These are phyloP conservation scores for Agonum fuliginosum DNA, from an alignment of 2,888 invertebrate genomes.

Conservation along the genomic window DNA sequence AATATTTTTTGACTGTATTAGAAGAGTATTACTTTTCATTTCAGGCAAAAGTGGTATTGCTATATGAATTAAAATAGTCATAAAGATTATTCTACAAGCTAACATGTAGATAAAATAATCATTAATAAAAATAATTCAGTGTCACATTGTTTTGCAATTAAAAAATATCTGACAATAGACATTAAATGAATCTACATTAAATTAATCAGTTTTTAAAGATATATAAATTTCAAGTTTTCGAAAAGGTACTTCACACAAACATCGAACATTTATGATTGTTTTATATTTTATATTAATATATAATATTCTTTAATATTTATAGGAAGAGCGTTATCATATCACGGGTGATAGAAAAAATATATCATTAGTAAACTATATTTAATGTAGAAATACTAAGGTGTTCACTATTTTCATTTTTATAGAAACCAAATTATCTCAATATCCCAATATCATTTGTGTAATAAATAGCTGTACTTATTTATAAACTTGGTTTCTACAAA, in stretches of 20 bases:
- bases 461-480: constrained; percentile 20
- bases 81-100: constrained; percentile 62
- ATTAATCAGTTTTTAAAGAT: constrained; percentile 31
- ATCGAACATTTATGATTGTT: constrained; percentile 69
- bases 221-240: constrained; percentile 43
- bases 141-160: constrained; percentile 14
- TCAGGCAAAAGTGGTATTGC: constrained; percentile 72
- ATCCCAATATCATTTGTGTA: constrained; percentile 22
- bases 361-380: constrained; percentile 62
- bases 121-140: neutral
- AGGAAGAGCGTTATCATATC: constrained; percentile 71
- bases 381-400: constrained; percentile 60
- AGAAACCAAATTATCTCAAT: constrained; percentile 55
- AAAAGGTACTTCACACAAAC: constrained; percentile 61
- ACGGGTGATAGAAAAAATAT: constrained; percentile 72
- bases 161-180: too few species aligned
- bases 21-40: constrained; percentile 69
- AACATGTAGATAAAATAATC: constrained; percentile 43
- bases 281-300: constrained; percentile 65
- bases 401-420: constrained; percentile 51
- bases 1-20: constrained; percentile 61
- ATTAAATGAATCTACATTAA: constrained; percentile 1
- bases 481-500: constrained; percentile 52
- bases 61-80: constrained; percentile 69
- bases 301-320: constrained; percentile 61